phyloP scores from a whole-genome alignment of 2,888 invertebrate species.

The Buathra laborator region DNA sequence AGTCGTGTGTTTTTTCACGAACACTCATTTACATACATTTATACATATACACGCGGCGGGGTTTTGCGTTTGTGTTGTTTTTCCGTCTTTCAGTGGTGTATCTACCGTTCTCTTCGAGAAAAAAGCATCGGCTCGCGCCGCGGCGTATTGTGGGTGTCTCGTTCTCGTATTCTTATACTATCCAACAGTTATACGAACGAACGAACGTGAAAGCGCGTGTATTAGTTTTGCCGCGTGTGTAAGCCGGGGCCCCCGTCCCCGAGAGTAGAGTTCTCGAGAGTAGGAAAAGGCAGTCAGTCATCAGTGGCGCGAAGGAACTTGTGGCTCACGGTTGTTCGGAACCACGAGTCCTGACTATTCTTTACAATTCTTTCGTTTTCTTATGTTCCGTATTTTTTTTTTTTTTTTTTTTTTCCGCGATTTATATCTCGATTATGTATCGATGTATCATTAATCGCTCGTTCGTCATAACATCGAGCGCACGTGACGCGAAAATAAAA shows the following conservation, averaged over 20 bases:
- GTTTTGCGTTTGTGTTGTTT: not conserved
- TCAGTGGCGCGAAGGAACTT: slow-evolving; percentile 64
- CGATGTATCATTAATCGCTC: not conserved
- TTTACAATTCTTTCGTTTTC: not conserved
- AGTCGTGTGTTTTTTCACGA: slow-evolving; percentile 8
- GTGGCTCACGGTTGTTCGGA: slow-evolving; percentile 39
- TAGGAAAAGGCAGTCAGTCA: slow-evolving; percentile 66
- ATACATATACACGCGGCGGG: not conserved
- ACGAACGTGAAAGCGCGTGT: not conserved
- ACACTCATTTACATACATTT: slow-evolving; percentile 5
- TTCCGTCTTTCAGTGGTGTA: not conserved
- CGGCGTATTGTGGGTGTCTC: slow-evolving; percentile 42
- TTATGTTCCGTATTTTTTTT: not conserved
- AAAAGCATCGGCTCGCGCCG: not conserved
- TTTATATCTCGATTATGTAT: not conserved
- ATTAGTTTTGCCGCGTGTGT: slow-evolving; percentile 21
- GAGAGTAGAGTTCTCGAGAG: slow-evolving; percentile 57
- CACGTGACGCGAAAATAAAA: not conserved
- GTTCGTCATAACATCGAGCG: not conserved
- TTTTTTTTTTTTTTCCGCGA: not conserved
- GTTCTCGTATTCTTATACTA: not conserved
- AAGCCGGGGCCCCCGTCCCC: slow-evolving; percentile 6
- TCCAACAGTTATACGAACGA: not conserved
- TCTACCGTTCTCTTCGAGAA: not conserved
- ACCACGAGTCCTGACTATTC: slow-evolving; percentile 6